Evolutionary conservation across 2,113 vertebrate species (phyloP).

Genomic region (Thalassarche chlororhynchos): DNA sequence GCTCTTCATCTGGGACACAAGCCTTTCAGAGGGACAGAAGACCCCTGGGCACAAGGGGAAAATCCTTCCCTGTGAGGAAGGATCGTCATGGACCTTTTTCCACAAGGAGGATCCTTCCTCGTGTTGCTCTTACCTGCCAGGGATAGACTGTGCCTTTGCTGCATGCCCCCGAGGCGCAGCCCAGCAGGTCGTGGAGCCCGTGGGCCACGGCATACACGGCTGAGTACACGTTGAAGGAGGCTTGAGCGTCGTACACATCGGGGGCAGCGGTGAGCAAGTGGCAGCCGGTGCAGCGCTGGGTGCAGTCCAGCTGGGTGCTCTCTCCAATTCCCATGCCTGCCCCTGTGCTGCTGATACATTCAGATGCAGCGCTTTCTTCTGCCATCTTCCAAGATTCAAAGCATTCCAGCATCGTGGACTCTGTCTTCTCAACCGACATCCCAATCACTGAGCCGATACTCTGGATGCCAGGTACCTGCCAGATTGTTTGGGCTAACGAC

Average conservation of each 20-base stretch:
- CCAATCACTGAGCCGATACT: slow-evolving; percentile 79
- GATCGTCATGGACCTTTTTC: neutral
- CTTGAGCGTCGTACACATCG: slow-evolving; percentile 15
- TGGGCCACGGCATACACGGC: slow-evolving; percentile 81
- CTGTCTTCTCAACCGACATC: slow-evolving; percentile 51
- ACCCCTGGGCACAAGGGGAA: too few species aligned
- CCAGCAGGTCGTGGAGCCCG: slow-evolving; percentile 76
- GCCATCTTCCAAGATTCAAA: slow-evolving; percentile 40
- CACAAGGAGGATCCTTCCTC: neutral
- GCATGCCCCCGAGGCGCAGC: slow-evolving; percentile 73
- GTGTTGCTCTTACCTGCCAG: slow-evolving; percentile 73
- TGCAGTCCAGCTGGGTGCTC: neutral
- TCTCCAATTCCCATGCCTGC: accelerated
- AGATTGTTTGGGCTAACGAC: slow-evolving; percentile 66
- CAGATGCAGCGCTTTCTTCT: accelerated
- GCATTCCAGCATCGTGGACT: slow-evolving; percentile 14
- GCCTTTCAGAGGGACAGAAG: neutral
- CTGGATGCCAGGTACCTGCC: slow-evolving; percentile 62
- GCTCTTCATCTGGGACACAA: neutral
- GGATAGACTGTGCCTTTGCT: slow-evolving; percentile 67
- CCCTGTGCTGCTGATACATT: neutral
- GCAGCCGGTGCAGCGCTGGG: slow-evolving; percentile 73
- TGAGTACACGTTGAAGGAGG: slow-evolving; percentile 71
- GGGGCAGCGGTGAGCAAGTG: neutral
- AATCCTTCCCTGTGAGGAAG: neutral